Evolutionary conservation across 2,888 invertebrate genomes (phyloP).

Genomic region (Sthenelais limicola): DNA sequence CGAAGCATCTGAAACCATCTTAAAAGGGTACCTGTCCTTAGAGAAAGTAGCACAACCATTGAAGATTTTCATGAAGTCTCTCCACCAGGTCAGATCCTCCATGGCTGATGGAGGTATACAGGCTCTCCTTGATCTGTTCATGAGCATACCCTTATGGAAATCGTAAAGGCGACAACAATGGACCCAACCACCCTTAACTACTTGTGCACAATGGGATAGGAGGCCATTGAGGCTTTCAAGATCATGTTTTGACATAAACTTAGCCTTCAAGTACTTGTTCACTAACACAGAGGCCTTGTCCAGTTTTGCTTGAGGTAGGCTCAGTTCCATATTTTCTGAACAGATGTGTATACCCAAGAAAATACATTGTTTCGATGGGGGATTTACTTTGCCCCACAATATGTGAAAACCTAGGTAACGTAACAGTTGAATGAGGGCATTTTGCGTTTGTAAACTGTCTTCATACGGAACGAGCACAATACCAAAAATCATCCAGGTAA

Average conservation of each 20-base stretch:
- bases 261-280: background rate
- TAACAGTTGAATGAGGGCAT: background rate
- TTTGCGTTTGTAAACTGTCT: background rate
- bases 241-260: background rate
- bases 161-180: too few relatives aligned
- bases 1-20: background rate
- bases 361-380: background rate
- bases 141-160: background rate
- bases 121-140: background rate
- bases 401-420: background rate
- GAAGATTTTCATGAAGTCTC: background rate
- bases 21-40: background rate
- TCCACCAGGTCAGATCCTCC: background rate
- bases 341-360: background rate
- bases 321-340: background rate
- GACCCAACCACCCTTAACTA: too few relatives aligned
- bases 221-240: background rate
- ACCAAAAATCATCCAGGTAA: background rate
- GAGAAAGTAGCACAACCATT: background rate
- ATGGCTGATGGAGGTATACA: background rate
- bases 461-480: background rate
- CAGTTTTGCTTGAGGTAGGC: background rate
- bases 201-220: too few relatives aligned
- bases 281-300: too few relatives aligned
- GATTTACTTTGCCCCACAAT: background rate